Percentiles rank a stretch among this genome's conserved stretches.
These are phyloP conservation scores for Megalops atlanticus DNA, from an alignment of 2,113 vertebrate species.

Conservation along the genomic window DNA sequence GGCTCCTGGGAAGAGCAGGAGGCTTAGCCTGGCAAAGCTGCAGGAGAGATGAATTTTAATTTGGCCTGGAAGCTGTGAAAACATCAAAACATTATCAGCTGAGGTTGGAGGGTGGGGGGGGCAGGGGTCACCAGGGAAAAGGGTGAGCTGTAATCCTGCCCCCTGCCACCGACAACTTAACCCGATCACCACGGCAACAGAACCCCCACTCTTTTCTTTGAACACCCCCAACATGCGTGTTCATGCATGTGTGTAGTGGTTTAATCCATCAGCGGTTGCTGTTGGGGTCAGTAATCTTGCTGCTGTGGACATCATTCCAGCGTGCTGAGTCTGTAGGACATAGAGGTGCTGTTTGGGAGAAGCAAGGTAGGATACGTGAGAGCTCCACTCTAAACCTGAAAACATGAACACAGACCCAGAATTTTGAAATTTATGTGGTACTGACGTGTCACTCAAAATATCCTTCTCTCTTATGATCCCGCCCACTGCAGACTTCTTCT, in stretches of 20 bases:
- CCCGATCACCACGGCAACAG: too few relatives aligned
- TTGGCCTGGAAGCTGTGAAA: constrained; percentile 32
- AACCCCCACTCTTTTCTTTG: too few relatives aligned
- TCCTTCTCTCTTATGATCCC: too few relatives aligned
- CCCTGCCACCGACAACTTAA: not conserved
- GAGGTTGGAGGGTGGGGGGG: constrained; percentile 31
- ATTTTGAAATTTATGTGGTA: too few relatives aligned
- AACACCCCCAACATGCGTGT: too few relatives aligned
- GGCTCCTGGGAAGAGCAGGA: constrained; percentile 31
- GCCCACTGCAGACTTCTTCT: not conserved
- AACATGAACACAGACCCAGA: too few relatives aligned
- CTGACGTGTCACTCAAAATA: too few relatives aligned
- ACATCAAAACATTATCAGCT: constrained; percentile 33
- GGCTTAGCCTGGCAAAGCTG: constrained; percentile 40
- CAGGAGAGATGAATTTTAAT: constrained; percentile 28
- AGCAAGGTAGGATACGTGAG: too few relatives aligned
- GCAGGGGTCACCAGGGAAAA: not conserved
- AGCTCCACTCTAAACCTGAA: not conserved
- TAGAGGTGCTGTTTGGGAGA: too few relatives aligned
- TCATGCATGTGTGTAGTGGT: too few relatives aligned
- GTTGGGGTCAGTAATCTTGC: not conserved
- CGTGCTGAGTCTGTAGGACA: too few relatives aligned
- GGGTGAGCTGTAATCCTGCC: not conserved
- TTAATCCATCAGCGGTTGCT: not conserved
- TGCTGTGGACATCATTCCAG: not conserved